Percentiles rank a stretch among this genome's conserved stretches.
Conservation (phyloP, 1,140 invertebrate genomes). For the Eupristina koningsbergeri region DNA sequence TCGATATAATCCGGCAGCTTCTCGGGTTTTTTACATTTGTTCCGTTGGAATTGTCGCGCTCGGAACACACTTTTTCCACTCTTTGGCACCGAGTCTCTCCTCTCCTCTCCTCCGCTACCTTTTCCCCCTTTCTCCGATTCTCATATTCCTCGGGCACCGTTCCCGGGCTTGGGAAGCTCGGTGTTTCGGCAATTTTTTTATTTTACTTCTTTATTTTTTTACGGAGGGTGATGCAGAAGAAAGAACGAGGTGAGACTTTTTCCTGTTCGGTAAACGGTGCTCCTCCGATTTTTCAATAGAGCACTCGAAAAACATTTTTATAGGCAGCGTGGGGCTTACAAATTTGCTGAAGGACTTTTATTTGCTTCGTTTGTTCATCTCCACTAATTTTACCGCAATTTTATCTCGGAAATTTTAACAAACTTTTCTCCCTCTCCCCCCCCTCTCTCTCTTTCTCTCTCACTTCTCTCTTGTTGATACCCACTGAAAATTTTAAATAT, state of each 20-base stretch:
- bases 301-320: background rate
- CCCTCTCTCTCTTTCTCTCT: too few species aligned
- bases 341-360: too few species aligned
- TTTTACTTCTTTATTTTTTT: background rate
- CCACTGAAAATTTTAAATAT: too few species aligned
- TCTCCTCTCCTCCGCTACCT: too few species aligned
- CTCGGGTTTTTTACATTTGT: constrained; percentile 27
- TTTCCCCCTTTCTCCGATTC: constrained; percentile 20
- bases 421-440: too few species aligned
- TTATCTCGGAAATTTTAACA: too few species aligned
- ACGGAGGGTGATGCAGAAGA: background rate
- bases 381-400: too few species aligned
- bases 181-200: background rate
- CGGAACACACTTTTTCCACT: constrained; percentile 27
- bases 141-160: background rate
- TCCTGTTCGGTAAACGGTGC: background rate
- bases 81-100: background rate
- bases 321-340: too few species aligned
- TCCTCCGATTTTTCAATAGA: background rate
- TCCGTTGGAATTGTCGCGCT: constrained; percentile 18
- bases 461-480: too few species aligned
- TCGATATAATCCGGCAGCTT: constrained; percentile 33
- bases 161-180: background rate
- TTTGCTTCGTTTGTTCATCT: too few species aligned
- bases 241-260: background rate